Evolutionary conservation across 2,888 invertebrate genomes (phyloP), one percentile per base, ranked within the genome.

Genomic region (Elmis aenea): DNA sequence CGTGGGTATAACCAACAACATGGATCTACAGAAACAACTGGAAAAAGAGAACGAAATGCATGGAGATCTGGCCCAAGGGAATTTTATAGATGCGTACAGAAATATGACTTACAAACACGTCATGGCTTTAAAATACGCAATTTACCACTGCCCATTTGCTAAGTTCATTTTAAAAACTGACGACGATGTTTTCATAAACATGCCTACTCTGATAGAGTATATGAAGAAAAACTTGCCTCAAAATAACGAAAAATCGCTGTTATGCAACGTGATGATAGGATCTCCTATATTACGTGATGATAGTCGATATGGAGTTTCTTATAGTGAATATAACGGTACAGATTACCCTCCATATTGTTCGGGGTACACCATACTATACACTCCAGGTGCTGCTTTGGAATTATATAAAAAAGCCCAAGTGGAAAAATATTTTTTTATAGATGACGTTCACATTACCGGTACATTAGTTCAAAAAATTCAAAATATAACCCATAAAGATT

Each of bases 81-180:
- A n/a, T n/a, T n/a, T n/a, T n/a, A n/a, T n/a, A n/a, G 90, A 90
- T 66, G 74, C 80, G 0, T 90, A 90, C 57, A 73, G 80, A 28
- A 90, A 90, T 62, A 75, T 90, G 67, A 89, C 89, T 0, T 83
- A 87, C 54, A 90, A 90, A 58, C 87, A 89, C 61, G 80, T 84
- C 3, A 86, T 86, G 77, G 83, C 81, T 0, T 69, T 89, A 25
- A 86, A 86, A 58, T 89, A 88, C 82, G 77, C 81, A 11, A 68
- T 75, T 1, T 80, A 79, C 52, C 76, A 81, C 54, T 89, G 89
- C 60, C 71, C n/a, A n/a, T n/a, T n/a, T n/a, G n/a, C n/a, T n/a
- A n/a, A n/a, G n/a, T n/a, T n/a, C n/a, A n/a, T n/a, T n/a, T n/a
- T n/a, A n/a, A n/a, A n/a, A n/a, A n/a, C n/a, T n/a, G n/a, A n/a